These are phyloP conservation scores for Ectemnius continuus DNA, from an alignment of 2,888 invertebrate species.

Conservation along the genomic window DNA sequence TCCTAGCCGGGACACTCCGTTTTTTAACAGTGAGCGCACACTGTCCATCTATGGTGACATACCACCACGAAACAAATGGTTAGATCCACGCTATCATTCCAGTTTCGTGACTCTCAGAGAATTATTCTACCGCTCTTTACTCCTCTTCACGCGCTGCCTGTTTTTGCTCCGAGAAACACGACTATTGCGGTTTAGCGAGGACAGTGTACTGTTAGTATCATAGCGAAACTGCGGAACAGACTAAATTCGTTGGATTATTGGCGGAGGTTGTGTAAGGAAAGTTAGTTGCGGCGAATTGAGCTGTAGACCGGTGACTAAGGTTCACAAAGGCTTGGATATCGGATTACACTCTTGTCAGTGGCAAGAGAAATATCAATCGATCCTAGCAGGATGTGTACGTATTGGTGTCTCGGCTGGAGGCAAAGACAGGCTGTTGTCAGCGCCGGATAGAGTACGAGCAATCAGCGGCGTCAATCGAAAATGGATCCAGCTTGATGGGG, in stretches of 20 bases:
- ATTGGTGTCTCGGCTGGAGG: conserved; percentile 3
- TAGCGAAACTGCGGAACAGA: too few relatives aligned
- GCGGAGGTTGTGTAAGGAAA: too few relatives aligned
- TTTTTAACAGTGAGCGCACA: conserved; percentile 19
- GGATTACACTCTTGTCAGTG: conserved; percentile 3
- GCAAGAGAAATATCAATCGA: conserved; percentile 40
- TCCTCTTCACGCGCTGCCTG: conserved; percentile 11
- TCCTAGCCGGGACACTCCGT: conserved; percentile 18
- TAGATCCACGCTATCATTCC: conserved; percentile 28
- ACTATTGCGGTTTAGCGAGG: too few relatives aligned
- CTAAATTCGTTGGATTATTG: too few relatives aligned
- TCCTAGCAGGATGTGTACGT: background rate
- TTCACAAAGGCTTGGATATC: conserved; percentile 16
- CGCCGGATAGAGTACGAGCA: conserved; percentile 27
- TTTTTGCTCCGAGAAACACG: background rate
- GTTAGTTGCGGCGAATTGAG: too few relatives aligned
- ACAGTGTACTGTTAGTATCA: too few relatives aligned
- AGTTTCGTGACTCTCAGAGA: conserved; percentile 9
- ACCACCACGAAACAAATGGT: conserved; percentile 37
- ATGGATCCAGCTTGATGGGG: conserved; percentile 30
- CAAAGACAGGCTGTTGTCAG: background rate
- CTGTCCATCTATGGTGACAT: too few relatives aligned
- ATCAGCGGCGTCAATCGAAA: conserved; percentile 29
- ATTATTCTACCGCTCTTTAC: conserved; percentile 1
- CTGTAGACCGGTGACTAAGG: too few relatives aligned